Percentiles rank a stretch among this genome's conserved stretches.
Conservation (phyloP, 2,797 vertebrate species). For the Macrochelys suwanniensis region DNA sequence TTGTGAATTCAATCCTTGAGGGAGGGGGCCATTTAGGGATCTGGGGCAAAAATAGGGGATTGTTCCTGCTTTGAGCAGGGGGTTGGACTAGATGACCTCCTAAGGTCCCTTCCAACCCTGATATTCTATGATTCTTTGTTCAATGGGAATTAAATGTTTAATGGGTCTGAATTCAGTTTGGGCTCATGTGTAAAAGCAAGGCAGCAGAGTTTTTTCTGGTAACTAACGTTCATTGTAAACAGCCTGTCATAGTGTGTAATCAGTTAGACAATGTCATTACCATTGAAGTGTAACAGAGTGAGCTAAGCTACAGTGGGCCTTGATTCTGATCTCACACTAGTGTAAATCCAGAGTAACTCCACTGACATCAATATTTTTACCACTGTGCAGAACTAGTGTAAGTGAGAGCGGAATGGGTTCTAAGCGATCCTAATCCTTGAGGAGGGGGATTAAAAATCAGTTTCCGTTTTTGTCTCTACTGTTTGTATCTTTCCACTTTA, state of each 20-base stretch:
- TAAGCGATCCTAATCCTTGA: neutral
- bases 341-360: constrained; percentile 10
- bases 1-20: too few relatives aligned
- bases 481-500: neutral
- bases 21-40: too few relatives aligned
- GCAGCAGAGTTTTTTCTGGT: neutral
- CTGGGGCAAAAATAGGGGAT: too few relatives aligned
- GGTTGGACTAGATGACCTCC: too few relatives aligned
- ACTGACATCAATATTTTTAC: neutral
- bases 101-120: too few relatives aligned
- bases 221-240: neutral
- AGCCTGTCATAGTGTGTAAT: accelerated
- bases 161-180: neutral
- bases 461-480: neutral
- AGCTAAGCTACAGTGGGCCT: neutral
- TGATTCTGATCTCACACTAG: neutral
- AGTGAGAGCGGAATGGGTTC: neutral
- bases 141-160: too few relatives aligned
- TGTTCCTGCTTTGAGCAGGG: too few relatives aligned
- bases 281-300: neutral
- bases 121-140: too few relatives aligned
- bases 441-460: neutral
- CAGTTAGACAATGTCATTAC: neutral
- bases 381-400: neutral
- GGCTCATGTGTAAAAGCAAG: neutral